These are phyloP conservation scores for Bombycilla garrulus DNA, from an alignment of 2,113 vertebrate genomes.

Conservation along the genomic window DNA sequence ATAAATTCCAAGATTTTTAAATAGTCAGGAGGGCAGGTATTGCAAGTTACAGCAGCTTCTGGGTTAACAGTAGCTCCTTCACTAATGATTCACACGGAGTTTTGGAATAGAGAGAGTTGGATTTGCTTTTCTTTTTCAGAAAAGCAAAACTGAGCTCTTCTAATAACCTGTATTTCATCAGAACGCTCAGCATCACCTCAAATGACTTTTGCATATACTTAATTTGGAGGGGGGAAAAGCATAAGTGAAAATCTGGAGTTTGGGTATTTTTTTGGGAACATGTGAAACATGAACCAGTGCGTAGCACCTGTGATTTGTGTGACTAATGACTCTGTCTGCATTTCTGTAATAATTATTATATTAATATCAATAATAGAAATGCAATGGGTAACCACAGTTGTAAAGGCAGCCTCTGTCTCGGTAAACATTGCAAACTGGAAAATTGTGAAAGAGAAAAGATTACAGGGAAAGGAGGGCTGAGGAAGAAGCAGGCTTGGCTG, in stretches of 20 bases:
- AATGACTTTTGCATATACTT: background rate
- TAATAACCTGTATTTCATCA: background rate
- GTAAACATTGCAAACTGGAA: background rate
- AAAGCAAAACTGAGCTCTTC: background rate
- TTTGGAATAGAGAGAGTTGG: conserved; percentile 1
- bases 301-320: fast-evolving
- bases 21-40: conserved; percentile 11
- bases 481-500: background rate
- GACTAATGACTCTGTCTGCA: background rate
- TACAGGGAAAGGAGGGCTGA: background rate
- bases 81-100: conserved; percentile 45
- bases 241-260: background rate
- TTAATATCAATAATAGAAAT: background rate
- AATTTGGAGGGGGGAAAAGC: background rate
- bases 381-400: too few relatives aligned
- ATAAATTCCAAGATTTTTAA: conserved; percentile 51
- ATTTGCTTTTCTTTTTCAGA: background rate
- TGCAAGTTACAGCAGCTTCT: conserved; percentile 32
- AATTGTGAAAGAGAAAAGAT: background rate
- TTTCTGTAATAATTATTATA: background rate
- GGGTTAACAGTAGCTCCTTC: conserved; percentile 18
- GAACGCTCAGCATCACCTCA: background rate
- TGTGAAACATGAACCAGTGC: fast-evolving
- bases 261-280: background rate
- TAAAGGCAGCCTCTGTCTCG: background rate